phyloP scores from a whole-genome alignment of 2,888 invertebrate species.

The Nezara viridula region DNA sequence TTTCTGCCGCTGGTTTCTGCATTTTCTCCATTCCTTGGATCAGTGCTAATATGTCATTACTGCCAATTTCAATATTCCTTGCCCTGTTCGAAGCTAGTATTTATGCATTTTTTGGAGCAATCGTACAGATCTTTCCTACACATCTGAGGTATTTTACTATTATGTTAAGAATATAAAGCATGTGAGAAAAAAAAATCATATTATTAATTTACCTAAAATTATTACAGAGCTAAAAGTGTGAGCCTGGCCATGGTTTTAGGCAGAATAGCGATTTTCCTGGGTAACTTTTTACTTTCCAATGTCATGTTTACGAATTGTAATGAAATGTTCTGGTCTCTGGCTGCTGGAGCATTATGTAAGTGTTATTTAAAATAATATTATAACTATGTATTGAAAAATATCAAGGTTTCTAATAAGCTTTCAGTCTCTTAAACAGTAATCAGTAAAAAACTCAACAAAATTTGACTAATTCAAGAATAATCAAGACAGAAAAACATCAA shows the following conservation, averaged over 20 bases:
- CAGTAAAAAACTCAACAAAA: no score
- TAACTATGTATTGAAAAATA: neutral
- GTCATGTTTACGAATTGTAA: slow-evolving; percentile 11
- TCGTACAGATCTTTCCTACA: slow-evolving; percentile 19
- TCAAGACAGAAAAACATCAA: no score
- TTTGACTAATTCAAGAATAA: no score
- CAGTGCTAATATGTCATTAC: neutral
- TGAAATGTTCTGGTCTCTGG: neutral
- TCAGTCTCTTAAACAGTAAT: no score
- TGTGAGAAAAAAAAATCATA: neutral
- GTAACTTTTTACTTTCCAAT: slow-evolving; percentile 26
- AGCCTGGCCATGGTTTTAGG: slow-evolving; percentile 24
- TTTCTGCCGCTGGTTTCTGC: neutral
- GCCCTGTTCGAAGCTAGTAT: neutral
- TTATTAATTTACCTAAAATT: neutral
- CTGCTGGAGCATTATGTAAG: slow-evolving; percentile 10
- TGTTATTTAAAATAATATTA: neutral
- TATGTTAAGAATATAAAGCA: neutral
- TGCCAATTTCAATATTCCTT: neutral
- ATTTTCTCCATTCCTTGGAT: slow-evolving; percentile 13
- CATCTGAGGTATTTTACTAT: neutral
- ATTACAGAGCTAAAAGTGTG: slow-evolving; percentile 13
- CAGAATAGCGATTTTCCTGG: neutral
- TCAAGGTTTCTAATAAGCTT: no score
- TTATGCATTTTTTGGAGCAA: neutral